Evolutionary conservation across 2,113 vertebrate genomes (phyloP), one percentile per base, ranked within the genome.

Genomic region (Spizaetus ornatus): DNA sequence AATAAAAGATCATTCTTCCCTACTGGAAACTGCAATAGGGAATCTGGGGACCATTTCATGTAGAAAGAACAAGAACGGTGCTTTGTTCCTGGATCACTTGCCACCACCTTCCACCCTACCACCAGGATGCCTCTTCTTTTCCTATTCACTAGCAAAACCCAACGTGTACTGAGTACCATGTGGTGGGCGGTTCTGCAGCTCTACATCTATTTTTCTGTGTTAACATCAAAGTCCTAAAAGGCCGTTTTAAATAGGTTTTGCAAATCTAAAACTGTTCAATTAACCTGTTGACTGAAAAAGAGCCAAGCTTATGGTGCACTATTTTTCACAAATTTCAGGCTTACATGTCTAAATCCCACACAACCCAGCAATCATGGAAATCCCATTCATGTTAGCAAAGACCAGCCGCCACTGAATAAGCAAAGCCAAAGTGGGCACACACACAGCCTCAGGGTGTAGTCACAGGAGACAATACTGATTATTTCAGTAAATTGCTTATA

Each of bases 121-220:
- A n/a, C 11, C 21, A 70, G 40, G 10, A 56, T n/a, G 4, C 17
- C 31, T 38, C 11, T 34, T 55, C 23, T 79, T 23, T 65, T 62
- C 22, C 61, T n/a, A 32, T 9, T 43, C 3, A 5, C 32, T 9
- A 70, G 10, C 26, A 85, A 94, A 82, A 34, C 1, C 3, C 20
- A 45, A 38, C 2, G 4, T 10, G 31, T 5, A 23, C 32, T 0
- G 7, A 42, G 13, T 56, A 59, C 12, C 2, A 16, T 4, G 3
- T 2, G 5, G 13, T 4, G 5, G 25, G 2, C 3, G 1, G 29
- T 26, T 67, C 74, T 71, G 42, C 32, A 90, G 43, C 29, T n/a
- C 52, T 32, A 62, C 32, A 45, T 22, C 1, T 1, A 6, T 61
- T 82, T 73, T 74, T n/a, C 23, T 47, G 9, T 50, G 17, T 72